Evolutionary conservation across 1,140 invertebrate genomes (phyloP), one percentile per base, ranked within the genome.

Genomic region (Trissolcus basalis): DNA sequence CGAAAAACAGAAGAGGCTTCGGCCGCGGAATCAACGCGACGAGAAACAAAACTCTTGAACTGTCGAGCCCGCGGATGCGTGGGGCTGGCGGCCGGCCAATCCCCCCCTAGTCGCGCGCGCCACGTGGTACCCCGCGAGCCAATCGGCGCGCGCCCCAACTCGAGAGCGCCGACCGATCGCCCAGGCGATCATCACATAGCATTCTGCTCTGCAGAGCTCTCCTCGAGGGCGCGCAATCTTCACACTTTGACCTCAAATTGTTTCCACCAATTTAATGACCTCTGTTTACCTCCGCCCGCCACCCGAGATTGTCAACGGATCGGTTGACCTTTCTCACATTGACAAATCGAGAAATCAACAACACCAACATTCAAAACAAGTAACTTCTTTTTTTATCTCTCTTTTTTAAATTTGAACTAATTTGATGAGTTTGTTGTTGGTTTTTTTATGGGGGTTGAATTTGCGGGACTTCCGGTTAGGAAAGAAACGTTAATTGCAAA

Each of bases 41-140:
- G 81, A 27, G 19, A 80, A 82, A 85, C 76, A 76, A 83, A 82
- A 79, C 80, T 80, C 77, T 74, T 75, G 65, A 67, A 56, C 70
- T 64, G 69, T 64, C 54, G 60, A 13, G 76, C 74, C 76, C 79
- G 79, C 74, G 80, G 68, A 60, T 80, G 59, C 41, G 51, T 65
- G 72, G 64, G 63, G 51, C 51, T 35, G 61, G 43, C 47, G 36
- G 63, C 71, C 80, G 77, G 73, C 82, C 82, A 82, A 83, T 83
- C 80, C 82, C 81, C 80, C 64, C 78, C 77, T 12, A 49, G 50
- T 27, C 48, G 61, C 19, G 74, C 47, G 47, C 59, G 59, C 59
- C 68, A 83, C 81, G 80, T 84, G 83, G 72, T 82, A 79, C 67
- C 35, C 0, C 0, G 13, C n/a, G 45, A 58, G 44, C 83, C 83